Evolutionary conservation across 2,888 invertebrate genomes (phyloP), one percentile per base, ranked within the genome.

Genomic region (Dendrolimus houi): DNA sequence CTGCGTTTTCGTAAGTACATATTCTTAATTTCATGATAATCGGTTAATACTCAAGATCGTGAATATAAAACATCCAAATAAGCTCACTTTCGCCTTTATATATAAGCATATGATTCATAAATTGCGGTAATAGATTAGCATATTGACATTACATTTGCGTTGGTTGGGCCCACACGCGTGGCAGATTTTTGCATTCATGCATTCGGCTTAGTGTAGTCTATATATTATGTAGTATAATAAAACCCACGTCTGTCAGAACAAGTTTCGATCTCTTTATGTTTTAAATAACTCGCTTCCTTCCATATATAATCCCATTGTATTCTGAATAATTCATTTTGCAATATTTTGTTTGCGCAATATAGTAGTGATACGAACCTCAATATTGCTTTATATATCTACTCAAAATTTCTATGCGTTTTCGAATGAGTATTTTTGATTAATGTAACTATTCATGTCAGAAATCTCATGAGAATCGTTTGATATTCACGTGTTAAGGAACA

Each of bases 261-360:
- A 47, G 47, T 47, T 47, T 47, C 9, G 47, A 2, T 47, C 47
- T 47, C 52, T 57, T 59, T 62, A 8, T 47, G 12, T 12, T 47
- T 47, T 9, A 12, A 47, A 10, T 47, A 47, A 47, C 9, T 47
- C 9, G 12, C 29, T 29, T 29, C 29, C 29, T 29, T 29, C 29
- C 29, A 29, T 29, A 29, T 29, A 29, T 29, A 29, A 29, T 29
- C 6, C 29, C 29, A 29, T 29, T 29, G 47, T 47, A 47, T 47
- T 29, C 47, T 8, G 10, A 12, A 29, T 29, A 47, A 47, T 47
- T 47, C 9, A 10, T 47, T 47, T 47, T 47, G 47, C 47, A 47
- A 47, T 47, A 12, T 47, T 10, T 10, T 47, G 12, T 47, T 47
- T 47, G 47, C 47, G 12, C 9, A 47, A 47, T 47, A 47, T 8